Evolutionary conservation across 2,888 invertebrate genomes (phyloP).

Genomic region (Pristionchus fissidentatus): DNA sequence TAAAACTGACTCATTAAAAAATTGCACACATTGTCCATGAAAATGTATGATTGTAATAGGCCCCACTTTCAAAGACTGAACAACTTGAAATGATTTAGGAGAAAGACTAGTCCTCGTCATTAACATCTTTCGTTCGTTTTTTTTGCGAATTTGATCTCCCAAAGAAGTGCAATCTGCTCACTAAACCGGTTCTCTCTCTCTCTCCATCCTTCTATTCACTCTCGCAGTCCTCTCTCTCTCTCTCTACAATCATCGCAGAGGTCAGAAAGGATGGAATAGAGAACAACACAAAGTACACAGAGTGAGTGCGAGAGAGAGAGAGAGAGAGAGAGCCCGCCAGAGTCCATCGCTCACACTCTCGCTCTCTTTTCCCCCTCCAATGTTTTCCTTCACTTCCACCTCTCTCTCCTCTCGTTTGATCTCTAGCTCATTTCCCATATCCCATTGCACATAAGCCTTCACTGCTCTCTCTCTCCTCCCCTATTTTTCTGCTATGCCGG

Average conservation of each 20-base stretch:
- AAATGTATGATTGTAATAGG: too few relatives aligned
- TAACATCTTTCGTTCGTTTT: too few relatives aligned
- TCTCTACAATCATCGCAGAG: background rate
- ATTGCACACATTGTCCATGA: too few relatives aligned
- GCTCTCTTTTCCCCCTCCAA: conserved; percentile 9
- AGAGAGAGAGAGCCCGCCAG: conserved; percentile 3
- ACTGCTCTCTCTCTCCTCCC: conserved; percentile 22
- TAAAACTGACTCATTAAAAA: too few relatives aligned
- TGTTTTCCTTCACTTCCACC: conserved; percentile 25
- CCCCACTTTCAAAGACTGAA: too few relatives aligned
- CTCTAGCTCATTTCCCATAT: conserved; percentile 43
- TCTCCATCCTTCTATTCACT: background rate
- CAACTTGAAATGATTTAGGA: too few relatives aligned
- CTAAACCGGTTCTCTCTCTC: background rate
- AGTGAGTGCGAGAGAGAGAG: too few relatives aligned
- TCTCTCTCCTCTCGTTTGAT: background rate
- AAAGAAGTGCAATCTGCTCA: too few relatives aligned
- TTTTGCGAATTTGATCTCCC: too few relatives aligned
- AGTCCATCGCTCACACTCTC: conserved; percentile 32
- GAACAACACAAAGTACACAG: conserved; percentile 26
- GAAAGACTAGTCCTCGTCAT: too few relatives aligned
- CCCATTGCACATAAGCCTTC: conserved; percentile 41
- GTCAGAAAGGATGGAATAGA: background rate
- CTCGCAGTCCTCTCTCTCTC: background rate
- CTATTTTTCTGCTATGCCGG: conserved; percentile 28